These are phyloP conservation scores for Odontocerum albicorne DNA, from an alignment of 2,888 invertebrate genomes.

Conservation along the genomic window DNA sequence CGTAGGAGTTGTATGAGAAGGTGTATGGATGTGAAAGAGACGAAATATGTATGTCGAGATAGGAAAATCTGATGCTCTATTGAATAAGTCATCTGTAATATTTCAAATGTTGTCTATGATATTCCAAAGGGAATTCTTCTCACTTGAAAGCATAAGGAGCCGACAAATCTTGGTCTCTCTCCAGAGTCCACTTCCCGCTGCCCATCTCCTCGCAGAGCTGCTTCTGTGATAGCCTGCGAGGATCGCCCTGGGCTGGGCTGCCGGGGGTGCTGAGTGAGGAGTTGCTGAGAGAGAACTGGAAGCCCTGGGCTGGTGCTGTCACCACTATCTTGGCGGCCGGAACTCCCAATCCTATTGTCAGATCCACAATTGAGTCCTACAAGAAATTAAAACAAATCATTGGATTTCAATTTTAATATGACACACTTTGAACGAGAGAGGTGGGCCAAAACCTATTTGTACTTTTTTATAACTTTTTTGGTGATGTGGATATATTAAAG, in stretches of 20 bases:
- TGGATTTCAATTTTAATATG: no score
- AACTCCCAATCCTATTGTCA: slow-evolving; percentile 71
- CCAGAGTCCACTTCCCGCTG: slow-evolving; percentile 68
- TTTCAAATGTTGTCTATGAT: no score
- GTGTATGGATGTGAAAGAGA: no score
- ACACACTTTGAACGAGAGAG: no score
- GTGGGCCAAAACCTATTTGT: no score
- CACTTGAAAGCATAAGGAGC: slow-evolving; percentile 75
- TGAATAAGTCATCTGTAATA: no score
- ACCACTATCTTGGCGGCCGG: slow-evolving; percentile 70
- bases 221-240: slow-evolving; percentile 59
- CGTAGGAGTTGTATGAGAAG: no score
- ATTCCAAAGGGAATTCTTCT: slow-evolving; percentile 39
- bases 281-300: slow-evolving; percentile 66
- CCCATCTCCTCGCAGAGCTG: slow-evolving; percentile 59
- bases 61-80: no score
- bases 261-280: slow-evolving; percentile 69
- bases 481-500: no score
- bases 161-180: slow-evolving; percentile 76
- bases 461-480: no score
- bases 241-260: slow-evolving; percentile 62
- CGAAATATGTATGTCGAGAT: no score
- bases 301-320: slow-evolving; percentile 70
- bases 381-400: slow-evolving; percentile 34
- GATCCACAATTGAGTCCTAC: slow-evolving; percentile 75